A percentile compares a stretch with the other conserved stretches of the same genome.
Conservation (phyloP, 1,140 invertebrate genomes). For the Phymastichus coffea region DNA sequence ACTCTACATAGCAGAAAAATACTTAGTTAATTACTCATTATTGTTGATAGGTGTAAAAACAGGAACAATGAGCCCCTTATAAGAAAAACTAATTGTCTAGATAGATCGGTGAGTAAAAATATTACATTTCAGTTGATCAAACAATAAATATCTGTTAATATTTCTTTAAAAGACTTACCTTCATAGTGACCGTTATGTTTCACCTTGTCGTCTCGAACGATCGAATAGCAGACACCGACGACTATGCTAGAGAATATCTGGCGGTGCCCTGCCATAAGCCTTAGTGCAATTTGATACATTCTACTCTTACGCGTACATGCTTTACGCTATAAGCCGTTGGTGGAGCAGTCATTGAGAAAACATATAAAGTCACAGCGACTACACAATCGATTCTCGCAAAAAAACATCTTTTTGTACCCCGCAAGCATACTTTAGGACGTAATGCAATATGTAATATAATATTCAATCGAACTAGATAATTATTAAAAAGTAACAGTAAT, state of each 20-base stretch:
- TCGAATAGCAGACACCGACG: background rate
- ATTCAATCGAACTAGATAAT: too few relatives aligned
- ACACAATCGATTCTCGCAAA: too few relatives aligned
- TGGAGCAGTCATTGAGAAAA: too few relatives aligned
- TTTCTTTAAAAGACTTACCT: background rate
- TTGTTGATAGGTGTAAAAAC: constrained; percentile 68
- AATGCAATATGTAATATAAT: too few relatives aligned
- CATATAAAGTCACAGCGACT: too few relatives aligned
- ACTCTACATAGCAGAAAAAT: too few relatives aligned
- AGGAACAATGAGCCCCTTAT: constrained; percentile 64
- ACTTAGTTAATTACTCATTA: constrained; percentile 51
- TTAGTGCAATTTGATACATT: background rate
- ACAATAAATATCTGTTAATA: background rate
- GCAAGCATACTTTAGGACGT: too few relatives aligned
- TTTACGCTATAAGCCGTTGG: too few relatives aligned
- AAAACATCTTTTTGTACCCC: too few relatives aligned
- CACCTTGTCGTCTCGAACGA: too few relatives aligned
- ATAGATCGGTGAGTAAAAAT: constrained; percentile 4
- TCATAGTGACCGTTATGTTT: background rate
- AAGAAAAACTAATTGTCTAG: constrained; percentile 35
- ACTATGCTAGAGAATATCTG: background rate
- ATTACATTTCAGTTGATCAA: background rate
- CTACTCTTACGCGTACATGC: background rate
- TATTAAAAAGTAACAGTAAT: too few relatives aligned
- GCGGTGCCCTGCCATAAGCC: background rate